phyloP scores from a whole-genome alignment of 1,140 invertebrate genomes.

The Ceratina calcarata region DNA sequence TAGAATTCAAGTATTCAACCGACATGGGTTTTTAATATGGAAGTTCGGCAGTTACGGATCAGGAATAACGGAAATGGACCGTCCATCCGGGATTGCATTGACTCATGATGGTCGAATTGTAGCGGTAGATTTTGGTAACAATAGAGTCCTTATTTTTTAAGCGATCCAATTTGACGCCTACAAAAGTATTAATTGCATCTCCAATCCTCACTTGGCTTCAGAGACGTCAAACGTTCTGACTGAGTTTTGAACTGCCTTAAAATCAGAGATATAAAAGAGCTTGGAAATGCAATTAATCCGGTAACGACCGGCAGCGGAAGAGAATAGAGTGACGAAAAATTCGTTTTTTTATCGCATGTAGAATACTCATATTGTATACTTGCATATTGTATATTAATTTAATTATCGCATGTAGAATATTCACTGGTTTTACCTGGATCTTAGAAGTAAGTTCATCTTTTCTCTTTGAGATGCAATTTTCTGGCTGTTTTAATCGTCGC shows the following conservation, averaged over 20 bases:
- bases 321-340: neutral
- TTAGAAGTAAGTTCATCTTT: slow-evolving; percentile 47
- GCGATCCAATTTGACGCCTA: too few species aligned
- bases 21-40: slow-evolving; percentile 88
- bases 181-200: too few species aligned
- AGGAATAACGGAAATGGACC: slow-evolving; percentile 93
- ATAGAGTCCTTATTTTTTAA: slow-evolving; percentile 89
- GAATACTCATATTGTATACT: too few species aligned
- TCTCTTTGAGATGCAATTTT: too few species aligned
- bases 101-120: slow-evolving; percentile 89
- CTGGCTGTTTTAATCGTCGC: too few species aligned
- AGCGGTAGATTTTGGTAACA: slow-evolving; percentile 97
- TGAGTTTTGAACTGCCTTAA: too few species aligned
- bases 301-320: neutral
- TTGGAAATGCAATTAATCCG: too few species aligned
- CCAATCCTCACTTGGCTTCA: too few species aligned
- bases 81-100: slow-evolving; percentile 94
- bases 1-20: slow-evolving; percentile 87
- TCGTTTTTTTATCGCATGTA: too few species aligned
- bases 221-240: too few species aligned
- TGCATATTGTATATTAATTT: too few species aligned
- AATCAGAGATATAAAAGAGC: too few species aligned
- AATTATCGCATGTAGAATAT: neutral
- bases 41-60: slow-evolving; percentile 93
- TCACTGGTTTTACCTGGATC: slow-evolving; percentile 14